A percentile compares a stretch with the other conserved stretches of the same genome.
Conservation (phyloP, 2,797 vertebrate species). For the Buphagus erythrorhynchus region DNA sequence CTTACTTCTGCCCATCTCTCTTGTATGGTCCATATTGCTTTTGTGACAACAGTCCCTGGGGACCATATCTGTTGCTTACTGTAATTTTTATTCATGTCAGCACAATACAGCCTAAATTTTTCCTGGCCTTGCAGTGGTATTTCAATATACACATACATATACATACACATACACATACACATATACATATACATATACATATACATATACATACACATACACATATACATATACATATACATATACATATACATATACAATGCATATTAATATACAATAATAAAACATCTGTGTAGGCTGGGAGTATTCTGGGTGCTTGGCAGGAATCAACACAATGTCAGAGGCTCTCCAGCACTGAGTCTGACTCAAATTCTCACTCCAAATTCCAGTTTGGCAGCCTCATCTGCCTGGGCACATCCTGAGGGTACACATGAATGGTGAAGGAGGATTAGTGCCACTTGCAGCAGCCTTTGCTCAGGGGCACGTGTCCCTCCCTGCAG, state of each 20-base stretch:
- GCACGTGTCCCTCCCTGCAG: neutral
- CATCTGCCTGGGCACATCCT: accelerated
- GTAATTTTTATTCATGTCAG: neutral
- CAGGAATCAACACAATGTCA: neutral
- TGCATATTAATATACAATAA: neutral
- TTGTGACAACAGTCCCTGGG: neutral
- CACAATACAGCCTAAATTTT: neutral
- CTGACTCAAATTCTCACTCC: neutral
- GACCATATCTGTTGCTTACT: neutral
- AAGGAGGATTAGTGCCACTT: neutral
- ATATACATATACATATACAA: too few relatives aligned
- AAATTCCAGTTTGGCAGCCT: neutral
- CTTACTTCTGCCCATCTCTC: neutral
- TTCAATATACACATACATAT: too few relatives aligned
- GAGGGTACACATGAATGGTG: accelerated
- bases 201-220: too few relatives aligned
- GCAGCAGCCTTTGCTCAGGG: neutral
- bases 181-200: too few relatives aligned
- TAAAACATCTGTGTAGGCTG: neutral
- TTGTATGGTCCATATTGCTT: accelerated
- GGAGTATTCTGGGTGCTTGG: neutral
- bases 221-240: too few relatives aligned
- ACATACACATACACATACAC: too few relatives aligned
- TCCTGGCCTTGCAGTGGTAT: neutral
- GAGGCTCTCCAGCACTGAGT: neutral